Evolutionary conservation across 2,113 vertebrate species (phyloP).

Genomic region (Ophthalmolycus amberensis): DNA sequence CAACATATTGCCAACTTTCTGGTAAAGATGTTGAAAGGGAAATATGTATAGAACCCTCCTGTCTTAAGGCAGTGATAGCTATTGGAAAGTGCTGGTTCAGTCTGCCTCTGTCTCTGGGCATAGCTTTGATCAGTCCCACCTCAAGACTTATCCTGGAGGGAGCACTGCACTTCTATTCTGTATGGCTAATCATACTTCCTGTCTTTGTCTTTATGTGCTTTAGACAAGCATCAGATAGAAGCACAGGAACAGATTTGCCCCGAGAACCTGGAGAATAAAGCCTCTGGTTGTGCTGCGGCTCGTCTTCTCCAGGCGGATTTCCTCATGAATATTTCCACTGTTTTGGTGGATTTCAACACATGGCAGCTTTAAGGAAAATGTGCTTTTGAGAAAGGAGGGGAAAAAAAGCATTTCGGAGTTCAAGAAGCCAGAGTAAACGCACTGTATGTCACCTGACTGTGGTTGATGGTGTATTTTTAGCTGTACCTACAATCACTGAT

Average conservation of each 20-base stretch:
- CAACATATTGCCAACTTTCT: conserved; percentile 61
- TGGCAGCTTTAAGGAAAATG: conserved; percentile 55
- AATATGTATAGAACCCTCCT: conserved; percentile 64
- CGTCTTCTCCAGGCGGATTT: conserved; percentile 69
- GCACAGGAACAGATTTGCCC: conserved; percentile 78
- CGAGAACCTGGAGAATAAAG: conserved; percentile 72
- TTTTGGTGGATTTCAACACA: conserved; percentile 69
- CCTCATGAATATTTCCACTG: conserved; percentile 76
- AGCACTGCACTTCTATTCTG: conserved; percentile 74
- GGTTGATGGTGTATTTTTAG: conserved; percentile 49
- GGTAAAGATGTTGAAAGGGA: conserved; percentile 61
- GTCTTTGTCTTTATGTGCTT: conserved; percentile 81
- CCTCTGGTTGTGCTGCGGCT: conserved; percentile 77
- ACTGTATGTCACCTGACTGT: conserved; percentile 49
- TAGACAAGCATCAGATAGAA: conserved; percentile 80
- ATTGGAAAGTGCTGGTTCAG: conserved; percentile 83
- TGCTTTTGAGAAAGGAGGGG: conserved; percentile 40
- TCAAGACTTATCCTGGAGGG: conserved; percentile 84
- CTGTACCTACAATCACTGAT: conserved; percentile 37
- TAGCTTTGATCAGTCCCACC: conserved; percentile 85
- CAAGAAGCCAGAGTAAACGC: conserved; percentile 46
- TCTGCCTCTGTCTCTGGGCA: conserved; percentile 82
- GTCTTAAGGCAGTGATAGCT: conserved; percentile 78
- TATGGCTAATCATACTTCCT: conserved; percentile 81
- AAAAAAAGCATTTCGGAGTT: conserved; percentile 44